Percentiles rank a stretch among this genome's conserved stretches.
phyloP scores from a whole-genome alignment of 2,797 vertebrate species.

The Pseudopleuronectes americanus region DNA sequence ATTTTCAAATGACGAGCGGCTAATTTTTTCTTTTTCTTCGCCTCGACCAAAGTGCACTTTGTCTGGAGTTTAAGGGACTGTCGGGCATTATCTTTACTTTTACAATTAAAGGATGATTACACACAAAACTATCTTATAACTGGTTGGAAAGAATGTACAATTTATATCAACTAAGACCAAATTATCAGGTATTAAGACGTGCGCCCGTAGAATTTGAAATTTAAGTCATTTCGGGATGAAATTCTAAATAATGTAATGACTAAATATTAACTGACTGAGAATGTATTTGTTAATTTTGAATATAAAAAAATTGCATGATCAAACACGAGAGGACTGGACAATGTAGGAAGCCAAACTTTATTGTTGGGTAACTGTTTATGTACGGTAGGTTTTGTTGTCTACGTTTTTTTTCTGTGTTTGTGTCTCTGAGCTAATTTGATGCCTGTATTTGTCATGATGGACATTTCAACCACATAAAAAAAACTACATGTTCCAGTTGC shows the following conservation, averaged over 20 bases:
- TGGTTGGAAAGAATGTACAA: constrained; percentile 22
- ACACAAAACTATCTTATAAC: constrained; percentile 10
- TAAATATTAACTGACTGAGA: too few species aligned
- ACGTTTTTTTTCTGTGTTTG: too few species aligned
- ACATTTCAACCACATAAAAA: constrained; percentile 7
- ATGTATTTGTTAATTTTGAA: too few species aligned
- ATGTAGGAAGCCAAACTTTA: too few species aligned
- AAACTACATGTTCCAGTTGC: background rate
- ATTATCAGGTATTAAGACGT: too few species aligned
- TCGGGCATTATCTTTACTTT: constrained; percentile 65
- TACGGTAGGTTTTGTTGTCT: too few species aligned
- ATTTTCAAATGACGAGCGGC: constrained; percentile 63
- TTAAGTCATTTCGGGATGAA: too few species aligned
- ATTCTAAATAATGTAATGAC: too few species aligned
- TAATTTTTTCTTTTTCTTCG: constrained; percentile 47
- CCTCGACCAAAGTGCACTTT: constrained; percentile 81
- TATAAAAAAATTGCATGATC: too few species aligned
- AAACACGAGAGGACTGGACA: too few species aligned
- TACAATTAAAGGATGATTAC: constrained; percentile 27
- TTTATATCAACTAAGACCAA: constrained; percentile 2
- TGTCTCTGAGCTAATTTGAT: background rate
- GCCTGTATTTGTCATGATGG: constrained; percentile 25
- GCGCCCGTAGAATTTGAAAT: too few species aligned
- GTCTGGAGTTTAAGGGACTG: constrained; percentile 58
- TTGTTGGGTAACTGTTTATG: too few species aligned